Evolutionary conservation across 2,797 vertebrate species (phyloP), one percentile per base, ranked within the genome.

Genomic region (Labroides dimidiatus): DNA sequence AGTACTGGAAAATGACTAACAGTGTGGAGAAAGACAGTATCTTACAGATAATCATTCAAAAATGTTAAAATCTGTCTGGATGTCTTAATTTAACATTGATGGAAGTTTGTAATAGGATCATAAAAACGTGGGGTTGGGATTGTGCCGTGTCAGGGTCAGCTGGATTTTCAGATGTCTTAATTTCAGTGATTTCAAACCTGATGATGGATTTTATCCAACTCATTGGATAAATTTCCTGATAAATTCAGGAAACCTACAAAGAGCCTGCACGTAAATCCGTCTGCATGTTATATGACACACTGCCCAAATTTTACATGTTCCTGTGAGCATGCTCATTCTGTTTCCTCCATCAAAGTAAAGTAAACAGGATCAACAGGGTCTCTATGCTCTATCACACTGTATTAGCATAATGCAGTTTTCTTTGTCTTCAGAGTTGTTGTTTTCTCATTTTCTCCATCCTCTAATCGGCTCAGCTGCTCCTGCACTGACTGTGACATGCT

Each of bases 381-480:
- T 57, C 49, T 52, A 13, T 51, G 71, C 67, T 49, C 60, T 13
- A 27, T 77, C 69, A 53, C 33, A 23, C 47, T 12, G 10, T 19
- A 78, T 78, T 84, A 76, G 61, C 68, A 80, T 86, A 75, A 54
- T 54, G 21, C 13, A 82, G 30, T 86, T 83, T 78, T 81, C 70
- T 76, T 77, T 81, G 62, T 68, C 64, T 33, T 42, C 62, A 20
- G 45, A 52, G 33, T 41, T 64, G 14, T 77, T 78, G 64, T 77
- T 77, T 78, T 63, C 20, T 72, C 60, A 41, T 61, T 33, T 58
- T 69, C 41, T 76, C 41, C 55, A 39, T 75, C 59, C 72, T 65
- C 50, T 75, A 53, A 74, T 69, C 70, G 42, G 23, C 57, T 52
- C 55, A 15, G 36, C 51, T n/a, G 16, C 30, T 69, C 61, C 69